phyloP scores from a whole-genome alignment of 2,113 vertebrate genomes.

The Heptranchias perlo region DNA sequence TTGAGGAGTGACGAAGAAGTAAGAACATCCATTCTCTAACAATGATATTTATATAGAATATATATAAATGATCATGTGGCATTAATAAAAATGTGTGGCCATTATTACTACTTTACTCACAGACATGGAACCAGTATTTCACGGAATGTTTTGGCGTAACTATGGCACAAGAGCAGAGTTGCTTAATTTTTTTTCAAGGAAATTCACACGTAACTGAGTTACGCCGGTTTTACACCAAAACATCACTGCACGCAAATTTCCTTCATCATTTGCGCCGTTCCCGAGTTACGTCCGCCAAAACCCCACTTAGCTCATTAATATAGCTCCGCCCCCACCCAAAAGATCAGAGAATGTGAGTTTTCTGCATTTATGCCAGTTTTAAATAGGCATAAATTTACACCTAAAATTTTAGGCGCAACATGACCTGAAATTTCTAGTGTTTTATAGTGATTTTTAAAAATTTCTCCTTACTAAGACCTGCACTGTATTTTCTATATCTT shows the following conservation, averaged over 20 bases:
- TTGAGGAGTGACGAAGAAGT: not conserved
- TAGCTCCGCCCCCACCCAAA: not conserved
- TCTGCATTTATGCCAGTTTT: not conserved
- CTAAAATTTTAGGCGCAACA: not conserved
- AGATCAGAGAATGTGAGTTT: not conserved
- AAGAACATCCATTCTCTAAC: not conserved
- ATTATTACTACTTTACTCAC: not conserved
- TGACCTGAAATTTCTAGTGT: not conserved
- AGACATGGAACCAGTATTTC: not conserved
- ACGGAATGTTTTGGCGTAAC: not conserved
- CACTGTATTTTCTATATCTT: not conserved
- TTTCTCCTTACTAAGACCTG: not conserved
- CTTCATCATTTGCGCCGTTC: not conserved
- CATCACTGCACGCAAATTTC: not conserved
- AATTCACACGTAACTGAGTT: not conserved
- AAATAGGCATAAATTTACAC: not conserved
- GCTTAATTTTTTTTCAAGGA: not conserved
- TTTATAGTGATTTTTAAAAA: not conserved
- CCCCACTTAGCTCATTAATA: not conserved
- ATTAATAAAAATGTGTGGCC: too few relatives aligned
- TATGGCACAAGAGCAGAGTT: not conserved
- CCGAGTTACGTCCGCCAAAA: not conserved
- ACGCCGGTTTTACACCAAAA: not conserved
- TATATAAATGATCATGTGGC: not conserved
- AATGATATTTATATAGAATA: not conserved